Evolutionary conservation across 2,797 vertebrate species (phyloP).

Genomic region (Lagocephalus sceleratus): DNA sequence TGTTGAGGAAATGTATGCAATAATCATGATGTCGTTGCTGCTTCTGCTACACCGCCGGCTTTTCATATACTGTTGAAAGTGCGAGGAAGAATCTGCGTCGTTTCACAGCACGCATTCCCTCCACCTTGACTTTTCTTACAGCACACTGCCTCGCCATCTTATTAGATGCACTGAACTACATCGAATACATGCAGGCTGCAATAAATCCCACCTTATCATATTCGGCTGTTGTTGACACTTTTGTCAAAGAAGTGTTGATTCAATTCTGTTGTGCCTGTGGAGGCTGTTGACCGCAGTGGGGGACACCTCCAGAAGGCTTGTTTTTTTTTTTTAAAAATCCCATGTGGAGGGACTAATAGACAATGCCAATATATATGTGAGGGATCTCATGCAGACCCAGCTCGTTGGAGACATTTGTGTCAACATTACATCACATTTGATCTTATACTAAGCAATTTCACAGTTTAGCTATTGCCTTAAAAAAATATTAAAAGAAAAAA

Average conservation of each 20-base stretch:
- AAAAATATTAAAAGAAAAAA: too few relatives aligned
- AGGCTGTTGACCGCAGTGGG: conserved; percentile 18
- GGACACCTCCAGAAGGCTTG: conserved; percentile 13
- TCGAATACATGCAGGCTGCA: conserved; percentile 11
- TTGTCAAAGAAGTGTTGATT: conserved; percentile 32
- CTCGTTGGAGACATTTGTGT: conserved; percentile 4
- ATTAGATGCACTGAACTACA: conserved; percentile 46
- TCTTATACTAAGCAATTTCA: background rate
- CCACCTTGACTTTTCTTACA: conserved; percentile 18
- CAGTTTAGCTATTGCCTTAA: background rate
- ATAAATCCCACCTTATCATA: conserved; percentile 37
- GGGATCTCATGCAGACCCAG: conserved; percentile 2
- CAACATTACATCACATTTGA: background rate
- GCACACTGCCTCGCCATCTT: conserved; percentile 25
- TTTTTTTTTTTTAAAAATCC: conserved; percentile 19
- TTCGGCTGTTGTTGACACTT: conserved; percentile 34
- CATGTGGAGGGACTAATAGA: conserved; percentile 8
- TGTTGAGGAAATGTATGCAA: background rate
- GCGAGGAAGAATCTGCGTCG: conserved; percentile 7
- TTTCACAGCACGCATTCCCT: too few relatives aligned
- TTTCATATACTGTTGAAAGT: conserved; percentile 19
- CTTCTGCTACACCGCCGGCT: conserved; percentile 15
- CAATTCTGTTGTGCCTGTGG: conserved; percentile 8
- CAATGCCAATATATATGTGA: conserved; percentile 8
- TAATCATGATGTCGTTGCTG: conserved; percentile 7